Conservation (phyloP, 2,113 vertebrate genomes). For the Podarcis muralis region DNA sequence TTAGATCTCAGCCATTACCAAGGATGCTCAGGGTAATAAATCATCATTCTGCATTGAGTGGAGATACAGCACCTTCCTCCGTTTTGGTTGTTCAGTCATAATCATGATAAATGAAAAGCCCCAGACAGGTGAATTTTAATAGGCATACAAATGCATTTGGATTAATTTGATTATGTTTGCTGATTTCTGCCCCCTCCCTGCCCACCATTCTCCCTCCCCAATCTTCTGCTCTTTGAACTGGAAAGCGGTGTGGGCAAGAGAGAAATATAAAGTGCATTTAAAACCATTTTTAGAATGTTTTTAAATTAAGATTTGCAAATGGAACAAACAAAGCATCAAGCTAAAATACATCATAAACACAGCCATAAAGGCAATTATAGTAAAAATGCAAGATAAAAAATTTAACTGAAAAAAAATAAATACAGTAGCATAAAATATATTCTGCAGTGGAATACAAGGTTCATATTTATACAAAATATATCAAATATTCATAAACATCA, state of each 20-base stretch:
- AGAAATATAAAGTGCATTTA: not conserved
- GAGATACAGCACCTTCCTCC: slow-evolving; percentile 72
- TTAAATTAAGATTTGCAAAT: too few species aligned
- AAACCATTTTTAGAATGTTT: too few species aligned
- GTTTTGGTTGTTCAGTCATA: slow-evolving; percentile 68
- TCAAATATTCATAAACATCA: too few species aligned
- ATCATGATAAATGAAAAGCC: slow-evolving; percentile 81
- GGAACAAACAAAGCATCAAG: too few species aligned
- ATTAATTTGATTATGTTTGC: slow-evolving; percentile 80
- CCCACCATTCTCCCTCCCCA: not conserved
- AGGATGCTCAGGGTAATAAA: slow-evolving; percentile 74
- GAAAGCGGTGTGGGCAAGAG: slow-evolving; percentile 34
- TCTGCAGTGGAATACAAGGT: too few species aligned
- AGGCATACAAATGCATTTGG: slow-evolving; percentile 73
- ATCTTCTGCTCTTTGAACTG: slow-evolving; percentile 61
- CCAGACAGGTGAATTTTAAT: slow-evolving; percentile 80
- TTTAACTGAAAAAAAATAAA: too few species aligned
- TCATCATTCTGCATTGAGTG: slow-evolving; percentile 74
- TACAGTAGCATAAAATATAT: too few species aligned
- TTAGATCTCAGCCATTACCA: slow-evolving; percentile 69
- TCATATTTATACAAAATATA: too few species aligned
- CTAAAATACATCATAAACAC: too few species aligned
- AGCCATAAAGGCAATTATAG: too few species aligned
- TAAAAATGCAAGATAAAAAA: too few species aligned
- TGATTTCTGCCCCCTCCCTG: slow-evolving; percentile 13